Conservation (phyloP, 1,140 invertebrate species). For the Tenebrio molitor region DNA sequence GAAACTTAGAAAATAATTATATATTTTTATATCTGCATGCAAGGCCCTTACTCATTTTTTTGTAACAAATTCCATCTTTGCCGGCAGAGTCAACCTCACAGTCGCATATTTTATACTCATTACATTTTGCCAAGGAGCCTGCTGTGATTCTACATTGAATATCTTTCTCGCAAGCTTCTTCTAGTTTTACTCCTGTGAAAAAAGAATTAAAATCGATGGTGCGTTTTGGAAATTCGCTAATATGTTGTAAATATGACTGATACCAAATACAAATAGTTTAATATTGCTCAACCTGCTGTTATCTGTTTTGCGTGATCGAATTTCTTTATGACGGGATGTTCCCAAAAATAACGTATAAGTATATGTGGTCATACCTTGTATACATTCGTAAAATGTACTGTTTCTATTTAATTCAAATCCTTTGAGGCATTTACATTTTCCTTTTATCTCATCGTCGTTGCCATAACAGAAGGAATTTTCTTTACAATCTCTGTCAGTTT, state of each 20-base stretch:
- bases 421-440: slow-evolving; percentile 52
- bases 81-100: background rate
- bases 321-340: too few species aligned
- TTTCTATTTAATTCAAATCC: slow-evolving; percentile 55
- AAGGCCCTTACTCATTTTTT: slow-evolving; percentile 38
- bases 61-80: slow-evolving; percentile 40
- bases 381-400: slow-evolving; percentile 52
- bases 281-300: too few species aligned
- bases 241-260: background rate
- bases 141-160: slow-evolving; percentile 4
- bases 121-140: background rate
- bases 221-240: slow-evolving; percentile 22
- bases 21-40: background rate
- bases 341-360: too few species aligned
- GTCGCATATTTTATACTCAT: background rate
- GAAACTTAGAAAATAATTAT: too few species aligned
- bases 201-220: background rate
- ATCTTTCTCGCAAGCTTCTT: slow-evolving; percentile 42
- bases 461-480: slow-evolving; percentile 56
- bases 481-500: slow-evolving; percentile 47
- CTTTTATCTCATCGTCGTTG: slow-evolving; percentile 51
- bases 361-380: background rate
- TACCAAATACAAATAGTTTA: too few species aligned
- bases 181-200: slow-evolving; percentile 23
- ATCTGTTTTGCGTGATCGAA: too few species aligned